Conservation (phyloP, 2,113 vertebrate genomes). For the Collichthys lucidus region DNA sequence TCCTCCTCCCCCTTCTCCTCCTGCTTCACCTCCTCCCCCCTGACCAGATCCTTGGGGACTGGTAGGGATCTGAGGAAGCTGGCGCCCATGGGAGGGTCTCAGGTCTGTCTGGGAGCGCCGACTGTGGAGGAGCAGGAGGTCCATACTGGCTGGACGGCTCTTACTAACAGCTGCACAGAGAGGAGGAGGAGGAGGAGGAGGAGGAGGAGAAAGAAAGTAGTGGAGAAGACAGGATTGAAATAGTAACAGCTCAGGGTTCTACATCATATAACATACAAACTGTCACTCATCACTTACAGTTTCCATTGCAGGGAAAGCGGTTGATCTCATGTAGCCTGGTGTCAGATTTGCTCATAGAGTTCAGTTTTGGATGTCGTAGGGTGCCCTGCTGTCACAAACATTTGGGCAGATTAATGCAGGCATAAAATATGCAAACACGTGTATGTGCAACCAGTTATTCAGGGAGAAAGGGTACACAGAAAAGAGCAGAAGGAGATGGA, state of each 20-base stretch:
- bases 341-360: constrained; percentile 87
- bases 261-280: constrained; percentile 40
- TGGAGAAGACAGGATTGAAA: constrained; percentile 9
- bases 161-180: constrained; percentile 76
- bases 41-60: constrained; percentile 68
- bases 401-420: constrained; percentile 18
- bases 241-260: constrained; percentile 19
- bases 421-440: constrained; percentile 26
- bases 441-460: neutral
- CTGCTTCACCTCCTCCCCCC: constrained; percentile 57
- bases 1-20: constrained; percentile 38
- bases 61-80: constrained; percentile 79
- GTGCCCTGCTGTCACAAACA: constrained; percentile 76
- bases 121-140: constrained; percentile 84
- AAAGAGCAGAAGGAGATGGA: neutral
- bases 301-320: constrained; percentile 83
- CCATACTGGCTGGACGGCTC: constrained; percentile 85
- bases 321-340: constrained; percentile 85
- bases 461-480: neutral
- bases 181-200: neutral
- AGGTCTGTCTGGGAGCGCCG: constrained; percentile 80
- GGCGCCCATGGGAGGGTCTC: constrained; percentile 74
- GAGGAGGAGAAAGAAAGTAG: neutral
- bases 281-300: constrained; percentile 77
- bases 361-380: constrained; percentile 83